Evolutionary conservation across 2,888 invertebrate species (phyloP).

Genomic region (Ormyrus pomaceus): DNA sequence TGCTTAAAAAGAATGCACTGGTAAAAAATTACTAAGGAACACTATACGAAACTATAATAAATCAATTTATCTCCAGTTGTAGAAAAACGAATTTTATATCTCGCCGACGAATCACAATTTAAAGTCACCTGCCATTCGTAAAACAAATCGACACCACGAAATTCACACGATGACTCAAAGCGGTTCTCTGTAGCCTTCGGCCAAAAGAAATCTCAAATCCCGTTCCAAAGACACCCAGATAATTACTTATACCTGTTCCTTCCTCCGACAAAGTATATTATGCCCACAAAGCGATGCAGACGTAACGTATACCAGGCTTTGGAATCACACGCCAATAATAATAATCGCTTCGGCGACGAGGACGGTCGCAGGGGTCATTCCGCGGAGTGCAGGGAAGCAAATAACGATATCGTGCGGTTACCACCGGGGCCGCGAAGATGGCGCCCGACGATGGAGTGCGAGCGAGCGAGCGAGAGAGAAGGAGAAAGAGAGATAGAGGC

Average conservation of each 20-base stretch:
- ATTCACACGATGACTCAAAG: conserved; percentile 47
- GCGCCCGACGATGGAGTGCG: conserved; percentile 20
- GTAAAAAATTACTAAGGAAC: too few species aligned
- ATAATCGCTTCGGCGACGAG: conserved; percentile 8
- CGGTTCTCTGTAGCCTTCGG: background rate
- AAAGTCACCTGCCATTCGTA: conserved; percentile 36
- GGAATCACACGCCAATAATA: conserved; percentile 6
- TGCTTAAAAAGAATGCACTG: too few species aligned
- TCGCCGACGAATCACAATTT: background rate
- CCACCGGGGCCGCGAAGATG: conserved; percentile 30
- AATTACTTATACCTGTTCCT: conserved; percentile 19
- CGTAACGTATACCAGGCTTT: background rate
- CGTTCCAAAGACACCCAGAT: conserved; percentile 19
- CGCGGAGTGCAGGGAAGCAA: background rate
- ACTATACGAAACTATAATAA: too few species aligned
- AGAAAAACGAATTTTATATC: background rate
- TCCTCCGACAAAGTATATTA: background rate
- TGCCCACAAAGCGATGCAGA: background rate
- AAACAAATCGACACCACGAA: conserved; percentile 38
- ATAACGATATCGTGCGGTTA: conserved; percentile 15
- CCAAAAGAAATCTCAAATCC: conserved; percentile 1
- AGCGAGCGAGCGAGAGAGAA: background rate
- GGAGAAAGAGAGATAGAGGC: conserved; percentile 16
- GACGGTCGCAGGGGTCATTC: conserved; percentile 46
- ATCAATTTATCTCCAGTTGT: too few species aligned